Conservation (phyloP, 2,888 invertebrate species). For the Hyppa rectilinea region DNA sequence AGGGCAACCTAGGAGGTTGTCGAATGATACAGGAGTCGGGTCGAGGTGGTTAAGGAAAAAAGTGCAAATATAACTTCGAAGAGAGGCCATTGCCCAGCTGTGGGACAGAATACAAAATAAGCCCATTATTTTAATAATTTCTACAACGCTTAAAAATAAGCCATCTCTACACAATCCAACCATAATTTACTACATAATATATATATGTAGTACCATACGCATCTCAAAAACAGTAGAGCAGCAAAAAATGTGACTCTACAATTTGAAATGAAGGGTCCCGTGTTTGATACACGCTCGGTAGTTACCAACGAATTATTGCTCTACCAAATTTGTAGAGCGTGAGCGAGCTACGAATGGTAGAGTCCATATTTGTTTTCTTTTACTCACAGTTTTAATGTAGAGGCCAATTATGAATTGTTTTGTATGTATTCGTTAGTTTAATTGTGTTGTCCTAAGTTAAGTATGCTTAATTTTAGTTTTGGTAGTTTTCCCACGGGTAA, state of each 20-base stretch:
- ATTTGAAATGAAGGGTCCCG: conserved; percentile 79
- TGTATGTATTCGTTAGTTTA: conserved; percentile 29
- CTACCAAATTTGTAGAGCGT: conserved; percentile 62
- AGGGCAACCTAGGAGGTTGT: too few species aligned
- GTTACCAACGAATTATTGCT: conserved; percentile 71
- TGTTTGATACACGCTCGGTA: conserved; percentile 74
- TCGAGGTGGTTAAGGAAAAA: too few species aligned
- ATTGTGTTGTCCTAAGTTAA: conserved; percentile 40
- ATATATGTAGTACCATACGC: conserved; percentile 66
- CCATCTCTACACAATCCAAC: conserved; percentile 43
- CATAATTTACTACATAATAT: conserved; percentile 49
- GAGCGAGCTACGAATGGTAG: conserved; percentile 39
- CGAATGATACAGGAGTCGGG: too few species aligned
- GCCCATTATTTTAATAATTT: too few species aligned
- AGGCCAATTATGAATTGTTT: conserved; percentile 51
- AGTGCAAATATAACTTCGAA: too few species aligned
- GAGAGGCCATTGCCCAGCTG: too few species aligned
- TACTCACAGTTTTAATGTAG: conserved; percentile 28
- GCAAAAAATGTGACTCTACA: conserved; percentile 78
- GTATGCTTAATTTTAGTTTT: conserved; percentile 4
- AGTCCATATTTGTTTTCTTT: conserved; percentile 52
- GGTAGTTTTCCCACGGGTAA: conserved; percentile 37
- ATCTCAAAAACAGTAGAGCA: conserved; percentile 75
- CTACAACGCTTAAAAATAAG: neutral
- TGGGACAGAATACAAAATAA: too few species aligned